phyloP scores from a whole-genome alignment of 2,888 invertebrate genomes.

The Escarpia spicata region DNA sequence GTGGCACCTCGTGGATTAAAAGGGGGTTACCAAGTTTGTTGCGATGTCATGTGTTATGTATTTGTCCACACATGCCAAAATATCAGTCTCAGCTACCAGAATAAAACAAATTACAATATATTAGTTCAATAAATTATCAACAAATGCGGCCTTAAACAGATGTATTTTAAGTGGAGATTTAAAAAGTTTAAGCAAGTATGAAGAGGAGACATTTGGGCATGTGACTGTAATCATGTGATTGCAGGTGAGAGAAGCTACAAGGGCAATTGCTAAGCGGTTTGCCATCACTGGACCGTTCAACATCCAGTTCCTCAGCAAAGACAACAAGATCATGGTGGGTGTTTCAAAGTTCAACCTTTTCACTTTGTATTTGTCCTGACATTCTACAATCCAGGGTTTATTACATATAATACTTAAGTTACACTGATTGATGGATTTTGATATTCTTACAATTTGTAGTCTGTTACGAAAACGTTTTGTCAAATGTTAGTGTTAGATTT shows the following conservation, averaged over 20 bases:
- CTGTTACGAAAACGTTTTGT: not conserved
- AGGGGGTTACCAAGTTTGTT: no score
- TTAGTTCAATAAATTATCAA: no score
- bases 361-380: not conserved
- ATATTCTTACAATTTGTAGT: not conserved
- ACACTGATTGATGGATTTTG: not conserved
- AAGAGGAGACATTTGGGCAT: not conserved
- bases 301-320: slow-evolving; percentile 54
- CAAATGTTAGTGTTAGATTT: not conserved
- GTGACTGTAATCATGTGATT: slow-evolving; percentile 22
- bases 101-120: no score
- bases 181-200: no score
- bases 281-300: slow-evolving; percentile 57
- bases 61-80: no score
- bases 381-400: not conserved
- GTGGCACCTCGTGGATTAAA: no score
- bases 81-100: no score
- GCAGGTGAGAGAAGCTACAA: slow-evolving; percentile 49
- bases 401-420: not conserved
- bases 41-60: no score
- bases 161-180: no score
- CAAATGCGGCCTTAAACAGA: no score
- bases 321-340: slow-evolving; percentile 47
- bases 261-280: slow-evolving; percentile 51
- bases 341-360: not conserved